Base-by-base conservation (phyloP, 2,113 vertebrate genomes). In the Leptodactylus fuscus region DNA sequence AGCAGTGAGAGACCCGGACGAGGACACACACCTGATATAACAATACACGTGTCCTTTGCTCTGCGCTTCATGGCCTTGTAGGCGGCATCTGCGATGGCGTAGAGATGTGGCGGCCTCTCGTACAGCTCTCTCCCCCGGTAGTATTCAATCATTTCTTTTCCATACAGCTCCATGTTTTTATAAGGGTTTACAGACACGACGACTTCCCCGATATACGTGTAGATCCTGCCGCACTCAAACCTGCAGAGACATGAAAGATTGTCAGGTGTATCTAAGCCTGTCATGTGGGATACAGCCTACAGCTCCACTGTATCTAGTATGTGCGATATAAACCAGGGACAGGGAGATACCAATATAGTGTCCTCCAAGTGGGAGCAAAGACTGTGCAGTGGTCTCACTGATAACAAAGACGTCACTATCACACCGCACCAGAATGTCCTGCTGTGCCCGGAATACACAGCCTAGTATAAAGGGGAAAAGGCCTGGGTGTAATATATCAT, bases 141-240 rank as follows among this genome's bases (percentile, higher is more conserved):
- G 0, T 88, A 90, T 5, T 95, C 94, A 0, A 98, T 94, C 44
- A 49, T 90, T 0, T 95, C 91, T 0, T 92, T 92, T 1, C 96
- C 96, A 0, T 97, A 98, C 7, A 97, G 92, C 3, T 95, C 94
- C 92, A 97, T 91, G 38, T 92, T 73, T 86, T 87, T 93, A 91
- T 98, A 98, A 0, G 97, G 97, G 90, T 98, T 98, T 24, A 98
- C 91, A 0, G 97, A 97, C 71, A 98, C 97, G 27, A 98, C 95
- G 86, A 98, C 97, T 78, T 98, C 97, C 4, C 97, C 97, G 0
- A 98, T 98, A 88, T 95, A 98, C 9, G 97, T 98, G 91, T 98
- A 98, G 91, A 98, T 98, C 1, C 92, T 92, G 5, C 94, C 95
- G 53, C 94, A 95, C 55, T 95, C 90, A n/a, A 98, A 98, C 94